Base-by-base conservation (phyloP, 2,797 vertebrate species). In the Sebastes melanostomus region DNA sequence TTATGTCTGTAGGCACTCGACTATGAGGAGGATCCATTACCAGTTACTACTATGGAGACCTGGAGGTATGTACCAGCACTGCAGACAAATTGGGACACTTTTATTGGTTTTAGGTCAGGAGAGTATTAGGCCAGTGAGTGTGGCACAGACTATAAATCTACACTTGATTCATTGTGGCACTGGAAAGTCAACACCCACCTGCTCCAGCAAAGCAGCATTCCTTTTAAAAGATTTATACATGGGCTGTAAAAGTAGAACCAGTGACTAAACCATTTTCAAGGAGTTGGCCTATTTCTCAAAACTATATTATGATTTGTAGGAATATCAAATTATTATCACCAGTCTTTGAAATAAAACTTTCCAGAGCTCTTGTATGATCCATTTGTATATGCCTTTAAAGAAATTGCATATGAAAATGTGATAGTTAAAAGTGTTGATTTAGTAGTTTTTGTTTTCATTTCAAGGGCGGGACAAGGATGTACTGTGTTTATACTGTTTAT, bases 31-130 rank as follows among this genome's bases (percentile, higher is more conserved):
- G 87, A 91, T 81, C 80, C 73, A 30, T 77, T 68, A 65, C 81
- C 86, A 55, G 81, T 75, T 66, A 70, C 83, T 56, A n/a, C 89
- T 66, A 78, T 85, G 81, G 93, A 94, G 86, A 91, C 85, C 69
- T 60, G 9, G 46, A 94, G 95, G 96, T 96, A 92, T 90, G 89
- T 77, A 75, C 58, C 66, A 86, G 68, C 36, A 22, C 61, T 52
- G 67, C 77, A 88, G 70, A 91, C 82, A 77, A 81, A 83, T 67
- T 74, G 61, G 72, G 78, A 79, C 72, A 83, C 89, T 86, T 88
- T 75, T 61, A 71, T 73, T 87, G 63, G 76, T 86, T 91, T 92
- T 86, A 86, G 90, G 92, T 93, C 88, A 89, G 46, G 11, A 75
- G 73, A 85, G 84, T 88, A 80, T 90, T 91, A 86, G 86, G 85